A percentile compares a stretch with the other conserved stretches of the same genome.
Evolutionary conservation across 35 echinoderm and acorn worm genomes (phyloP).

Genomic region (Antedon bifida): DNA sequence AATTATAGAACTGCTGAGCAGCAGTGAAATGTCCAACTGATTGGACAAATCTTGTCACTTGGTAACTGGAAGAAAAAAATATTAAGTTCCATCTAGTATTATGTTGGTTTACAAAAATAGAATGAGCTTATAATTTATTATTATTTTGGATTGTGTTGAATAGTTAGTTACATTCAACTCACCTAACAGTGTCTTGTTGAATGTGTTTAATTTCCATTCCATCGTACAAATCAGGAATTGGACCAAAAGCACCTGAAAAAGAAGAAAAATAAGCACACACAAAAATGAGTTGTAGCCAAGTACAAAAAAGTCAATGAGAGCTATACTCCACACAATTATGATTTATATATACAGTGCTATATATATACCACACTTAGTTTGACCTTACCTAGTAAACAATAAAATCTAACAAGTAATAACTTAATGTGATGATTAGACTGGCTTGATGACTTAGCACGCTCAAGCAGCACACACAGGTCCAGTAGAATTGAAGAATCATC

Average conservation of each 20-base stretch:
- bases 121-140: background rate
- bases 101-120: no score
- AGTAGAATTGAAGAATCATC: constrained; percentile 35
- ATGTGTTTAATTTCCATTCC: constrained; percentile 89
- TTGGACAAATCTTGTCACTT: constrained; percentile 42
- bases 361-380: no score
- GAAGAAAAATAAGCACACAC: background rate
- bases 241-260: constrained; percentile 81
- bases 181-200: constrained; percentile 96
- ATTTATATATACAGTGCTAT: no score
- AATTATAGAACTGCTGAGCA: constrained; percentile 59
- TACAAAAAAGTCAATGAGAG: no score
- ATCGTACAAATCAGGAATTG: constrained; percentile 64
- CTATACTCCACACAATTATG: no score
- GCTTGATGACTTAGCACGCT: constrained; percentile 50
- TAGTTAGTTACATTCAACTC: no score
- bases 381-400: constrained; percentile 72
- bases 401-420: constrained; percentile 71
- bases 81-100: background rate
- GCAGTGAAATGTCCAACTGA: constrained; percentile 67
- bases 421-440: constrained; percentile 72
- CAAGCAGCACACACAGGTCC: constrained; percentile 35
- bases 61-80: constrained; percentile 30
- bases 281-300: background rate
- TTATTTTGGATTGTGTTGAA: background rate